Conservation (phyloP, 1,140 invertebrate species). For the Ostrea denselamellosa region DNA sequence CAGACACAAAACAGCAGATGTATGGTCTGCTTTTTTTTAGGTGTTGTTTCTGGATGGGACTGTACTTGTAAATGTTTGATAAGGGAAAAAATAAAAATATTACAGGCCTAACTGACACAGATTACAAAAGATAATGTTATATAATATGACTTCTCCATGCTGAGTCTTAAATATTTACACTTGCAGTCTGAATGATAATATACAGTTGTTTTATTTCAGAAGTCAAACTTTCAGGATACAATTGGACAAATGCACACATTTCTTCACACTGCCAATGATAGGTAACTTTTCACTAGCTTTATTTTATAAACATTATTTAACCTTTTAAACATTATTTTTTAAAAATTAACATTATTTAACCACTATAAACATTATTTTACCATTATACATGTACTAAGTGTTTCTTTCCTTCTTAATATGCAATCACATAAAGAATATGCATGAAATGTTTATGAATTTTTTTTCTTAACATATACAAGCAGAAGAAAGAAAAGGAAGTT, state of each 20-base stretch:
- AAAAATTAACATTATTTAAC: too few species aligned
- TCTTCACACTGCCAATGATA: slow-evolving; percentile 4
- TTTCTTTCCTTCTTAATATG: too few species aligned
- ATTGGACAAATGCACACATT: slow-evolving; percentile 2
- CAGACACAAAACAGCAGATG: too few species aligned
- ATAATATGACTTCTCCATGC: neutral
- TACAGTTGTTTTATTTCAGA: neutral
- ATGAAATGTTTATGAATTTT: too few species aligned
- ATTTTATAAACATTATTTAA: neutral
- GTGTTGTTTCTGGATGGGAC: neutral
- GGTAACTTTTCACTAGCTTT: neutral
- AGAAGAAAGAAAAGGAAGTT: too few species aligned
- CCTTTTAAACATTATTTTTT: neutral
- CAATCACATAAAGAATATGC: too few species aligned
- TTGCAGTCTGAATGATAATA: neutral
- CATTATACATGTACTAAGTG: too few species aligned
- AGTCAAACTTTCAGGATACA: neutral
- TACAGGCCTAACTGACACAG: neutral
- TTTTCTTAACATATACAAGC: too few species aligned
- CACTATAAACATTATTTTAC: neutral
- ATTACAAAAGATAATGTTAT: neutral
- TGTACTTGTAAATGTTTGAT: neutral
- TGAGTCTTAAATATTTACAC: neutral
- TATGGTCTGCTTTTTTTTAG: too few species aligned
- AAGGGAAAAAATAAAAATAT: neutral